Percentiles rank a stretch among this genome's conserved stretches.
Conservation (phyloP, 2,113 vertebrate species). For the Gnathonemus echidnorhynchus region DNA sequence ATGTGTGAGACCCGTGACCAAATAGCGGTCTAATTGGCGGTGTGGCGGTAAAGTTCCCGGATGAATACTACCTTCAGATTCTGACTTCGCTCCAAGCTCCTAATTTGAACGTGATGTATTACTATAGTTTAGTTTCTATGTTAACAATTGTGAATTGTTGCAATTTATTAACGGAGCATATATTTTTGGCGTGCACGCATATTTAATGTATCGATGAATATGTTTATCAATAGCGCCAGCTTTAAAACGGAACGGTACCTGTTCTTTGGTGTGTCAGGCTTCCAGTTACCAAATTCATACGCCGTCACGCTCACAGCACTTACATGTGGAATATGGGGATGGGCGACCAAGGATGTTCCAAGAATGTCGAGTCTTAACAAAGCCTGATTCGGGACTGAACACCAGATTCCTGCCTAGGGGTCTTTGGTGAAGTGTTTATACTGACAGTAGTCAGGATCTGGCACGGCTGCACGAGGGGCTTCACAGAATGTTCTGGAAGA, state of each 20-base stretch:
- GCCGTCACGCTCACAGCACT: neutral
- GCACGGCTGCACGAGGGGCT: neutral
- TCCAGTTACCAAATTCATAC: neutral
- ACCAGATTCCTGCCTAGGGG: neutral
- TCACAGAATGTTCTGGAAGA: neutral
- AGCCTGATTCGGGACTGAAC: neutral
- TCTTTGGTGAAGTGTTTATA: neutral
- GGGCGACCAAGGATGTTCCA: neutral
- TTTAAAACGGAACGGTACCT: neutral
- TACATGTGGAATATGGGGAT: neutral
- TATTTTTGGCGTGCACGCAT: neutral
- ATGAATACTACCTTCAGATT: neutral
- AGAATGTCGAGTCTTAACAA: neutral
- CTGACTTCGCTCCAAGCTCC: neutral
- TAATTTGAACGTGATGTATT: neutral
- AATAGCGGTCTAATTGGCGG: neutral
- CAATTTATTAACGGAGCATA: constrained; percentile 1
- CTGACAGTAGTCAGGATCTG: neutral
- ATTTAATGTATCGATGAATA: neutral
- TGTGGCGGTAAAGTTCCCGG: neutral
- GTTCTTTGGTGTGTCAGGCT: neutral
- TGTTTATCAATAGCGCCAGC: neutral
- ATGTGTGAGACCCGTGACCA: neutral
- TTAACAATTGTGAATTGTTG: neutral
- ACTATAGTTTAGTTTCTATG: neutral